These are phyloP conservation scores for Arctocebus calabarensis DNA, from an alignment of 2,797 vertebrate species.

Conservation along the genomic window DNA sequence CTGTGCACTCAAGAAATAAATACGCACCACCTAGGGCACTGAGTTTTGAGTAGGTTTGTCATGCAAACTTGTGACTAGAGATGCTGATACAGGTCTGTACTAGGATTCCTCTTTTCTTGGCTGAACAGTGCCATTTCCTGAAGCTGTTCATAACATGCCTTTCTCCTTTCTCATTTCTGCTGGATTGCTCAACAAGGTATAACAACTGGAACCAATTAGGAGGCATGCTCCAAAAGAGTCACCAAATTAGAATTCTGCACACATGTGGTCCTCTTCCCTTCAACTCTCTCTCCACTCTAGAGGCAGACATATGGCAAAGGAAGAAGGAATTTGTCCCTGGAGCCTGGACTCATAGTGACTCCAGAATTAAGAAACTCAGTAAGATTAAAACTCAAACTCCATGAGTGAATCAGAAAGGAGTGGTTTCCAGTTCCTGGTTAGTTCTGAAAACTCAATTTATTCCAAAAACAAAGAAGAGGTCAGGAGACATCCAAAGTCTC, in stretches of 20 bases:
- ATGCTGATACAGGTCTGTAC: neutral
- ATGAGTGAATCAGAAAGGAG: conserved; percentile 8
- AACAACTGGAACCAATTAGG: conserved; percentile 9
- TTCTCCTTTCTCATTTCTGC: conserved; percentile 46
- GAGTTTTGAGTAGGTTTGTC: neutral
- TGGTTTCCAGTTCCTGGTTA: neutral
- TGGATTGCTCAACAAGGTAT: conserved; percentile 8
- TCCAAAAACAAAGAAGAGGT: conserved; percentile 25
- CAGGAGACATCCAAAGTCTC: conserved; percentile 30
- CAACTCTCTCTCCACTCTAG: neutral
- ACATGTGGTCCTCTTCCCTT: neutral
- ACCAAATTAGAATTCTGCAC: conserved; percentile 42
- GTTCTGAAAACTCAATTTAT: conserved; percentile 49
- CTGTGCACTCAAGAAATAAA: conserved; percentile 21
- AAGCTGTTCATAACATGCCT: neutral
- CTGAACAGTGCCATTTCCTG: neutral
- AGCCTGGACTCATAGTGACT: neutral
- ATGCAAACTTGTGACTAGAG: neutral
- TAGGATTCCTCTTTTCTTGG: neutral
- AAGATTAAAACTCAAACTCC: conserved; percentile 37
- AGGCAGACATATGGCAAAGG: conserved; percentile 14
- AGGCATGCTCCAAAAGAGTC: neutral
- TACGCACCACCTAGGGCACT: neutral
- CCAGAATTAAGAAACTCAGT: conserved; percentile 43
- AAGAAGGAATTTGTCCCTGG: neutral